phyloP scores from a whole-genome alignment of 2,888 invertebrate species.

The Antheraea yamamai region DNA sequence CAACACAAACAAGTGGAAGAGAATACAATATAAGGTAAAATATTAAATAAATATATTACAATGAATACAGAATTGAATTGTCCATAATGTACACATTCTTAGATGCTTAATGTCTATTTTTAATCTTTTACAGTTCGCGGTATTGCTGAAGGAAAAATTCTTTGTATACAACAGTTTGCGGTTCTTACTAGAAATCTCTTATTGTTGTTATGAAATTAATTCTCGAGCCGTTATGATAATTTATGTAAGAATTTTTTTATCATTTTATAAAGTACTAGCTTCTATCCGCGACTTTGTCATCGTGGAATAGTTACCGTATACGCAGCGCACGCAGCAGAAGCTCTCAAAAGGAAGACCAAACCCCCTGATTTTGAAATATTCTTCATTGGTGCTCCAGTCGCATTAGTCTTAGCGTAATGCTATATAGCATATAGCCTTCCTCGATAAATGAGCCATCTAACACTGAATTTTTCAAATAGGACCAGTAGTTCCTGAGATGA shows the following conservation, averaged over 20 bases:
- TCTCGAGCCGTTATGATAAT: background rate
- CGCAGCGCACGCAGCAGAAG: no score
- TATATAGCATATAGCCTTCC: no score
- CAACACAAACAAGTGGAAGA: background rate
- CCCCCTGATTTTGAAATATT: no score
- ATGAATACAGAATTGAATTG: background rate
- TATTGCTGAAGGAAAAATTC: slow-evolving; percentile 1
- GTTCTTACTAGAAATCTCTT: slow-evolving; percentile 1
- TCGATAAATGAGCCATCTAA: no score
- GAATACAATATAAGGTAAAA: background rate
- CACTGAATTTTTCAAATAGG: no score
- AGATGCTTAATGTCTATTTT: slow-evolving; percentile 1
- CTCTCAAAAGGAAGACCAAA: no score
- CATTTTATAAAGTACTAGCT: background rate
- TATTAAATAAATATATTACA: background rate
- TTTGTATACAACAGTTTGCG: background rate
- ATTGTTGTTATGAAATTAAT: slow-evolving; percentile 16
- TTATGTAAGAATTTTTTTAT: background rate
- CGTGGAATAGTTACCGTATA: no score
- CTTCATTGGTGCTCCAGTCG: no score
- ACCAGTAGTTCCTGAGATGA: no score
- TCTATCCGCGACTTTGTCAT: no score
- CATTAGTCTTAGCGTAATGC: no score
- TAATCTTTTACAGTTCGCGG: background rate
- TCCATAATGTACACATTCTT: background rate